Evolutionary conservation across 1,140 invertebrate genomes (phyloP).

Genomic region (Drosophila biarmipes): DNA sequence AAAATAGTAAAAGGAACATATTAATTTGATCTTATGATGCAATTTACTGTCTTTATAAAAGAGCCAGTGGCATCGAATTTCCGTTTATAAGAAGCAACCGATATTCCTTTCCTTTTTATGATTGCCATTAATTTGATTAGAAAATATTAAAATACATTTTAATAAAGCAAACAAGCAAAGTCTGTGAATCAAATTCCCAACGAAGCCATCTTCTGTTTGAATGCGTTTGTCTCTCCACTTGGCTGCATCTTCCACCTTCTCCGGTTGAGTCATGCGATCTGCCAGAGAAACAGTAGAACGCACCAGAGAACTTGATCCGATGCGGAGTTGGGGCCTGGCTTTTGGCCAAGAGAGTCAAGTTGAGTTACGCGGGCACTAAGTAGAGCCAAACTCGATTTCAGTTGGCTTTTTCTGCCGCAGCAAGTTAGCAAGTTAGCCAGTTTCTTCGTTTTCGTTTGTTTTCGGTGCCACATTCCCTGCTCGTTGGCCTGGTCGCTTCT

Average conservation of each 20-base stretch:
- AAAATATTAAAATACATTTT: neutral
- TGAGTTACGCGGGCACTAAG: constrained; percentile 42
- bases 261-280: constrained; percentile 67
- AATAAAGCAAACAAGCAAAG: neutral
- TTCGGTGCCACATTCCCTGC: constrained; percentile 52
- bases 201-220: constrained; percentile 31
- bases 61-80: neutral
- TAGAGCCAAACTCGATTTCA: constrained; percentile 67
- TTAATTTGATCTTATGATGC: neutral
- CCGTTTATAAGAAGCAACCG: neutral
- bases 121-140: neutral
- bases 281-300: constrained; percentile 38
- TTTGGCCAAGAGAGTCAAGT: constrained; percentile 21
- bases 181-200: neutral
- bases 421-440: constrained; percentile 30
- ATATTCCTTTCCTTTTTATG: neutral
- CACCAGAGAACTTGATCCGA: constrained; percentile 60
- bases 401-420: constrained; percentile 37
- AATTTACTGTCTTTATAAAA: neutral
- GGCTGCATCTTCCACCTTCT: constrained; percentile 8
- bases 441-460: constrained; percentile 53
- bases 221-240: constrained; percentile 32
- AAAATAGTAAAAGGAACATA: neutral
- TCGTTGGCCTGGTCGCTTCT: constrained; percentile 57
- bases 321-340: constrained; percentile 10